phyloP scores from a whole-genome alignment of 35 echinoderm and acorn worm genomes.

The Amphiura filiformis region DNA sequence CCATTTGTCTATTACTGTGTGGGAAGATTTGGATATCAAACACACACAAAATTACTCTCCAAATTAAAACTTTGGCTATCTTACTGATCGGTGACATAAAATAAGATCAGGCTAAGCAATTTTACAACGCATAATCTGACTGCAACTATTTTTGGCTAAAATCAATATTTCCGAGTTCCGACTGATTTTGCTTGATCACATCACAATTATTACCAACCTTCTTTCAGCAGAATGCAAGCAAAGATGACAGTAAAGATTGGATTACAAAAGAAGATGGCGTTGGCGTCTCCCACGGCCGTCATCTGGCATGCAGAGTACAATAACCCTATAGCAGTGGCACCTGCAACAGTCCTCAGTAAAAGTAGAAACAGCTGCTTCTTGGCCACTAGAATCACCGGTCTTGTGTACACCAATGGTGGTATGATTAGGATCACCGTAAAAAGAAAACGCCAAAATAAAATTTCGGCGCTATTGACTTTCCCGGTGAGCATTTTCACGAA shows the following conservation, averaged over 20 bases:
- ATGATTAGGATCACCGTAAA: not conserved
- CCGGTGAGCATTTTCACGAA: not conserved
- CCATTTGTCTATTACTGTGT: too few species aligned
- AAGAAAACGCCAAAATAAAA: not conserved
- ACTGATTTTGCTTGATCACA: too few species aligned
- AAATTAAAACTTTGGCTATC: too few species aligned
- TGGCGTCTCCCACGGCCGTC: conserved; percentile 18
- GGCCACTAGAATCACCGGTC: not conserved
- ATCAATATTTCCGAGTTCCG: too few species aligned
- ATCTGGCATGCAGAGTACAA: not conserved
- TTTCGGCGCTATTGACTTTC: conserved; percentile 11
- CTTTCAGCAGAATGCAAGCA: conserved; percentile 32
- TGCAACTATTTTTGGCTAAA: too few species aligned
- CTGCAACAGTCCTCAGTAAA: not conserved
- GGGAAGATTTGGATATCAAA: too few species aligned
- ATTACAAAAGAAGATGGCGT: conserved; percentile 16
- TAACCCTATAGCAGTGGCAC: not conserved
- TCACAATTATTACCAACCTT: too few species aligned
- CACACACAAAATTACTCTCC: too few species aligned
- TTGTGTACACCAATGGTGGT: not conserved
- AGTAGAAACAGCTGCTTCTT: not conserved
- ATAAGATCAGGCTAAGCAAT: too few species aligned
- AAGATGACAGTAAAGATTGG: conserved; percentile 22
- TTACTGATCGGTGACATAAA: too few species aligned
- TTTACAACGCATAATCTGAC: too few species aligned